phyloP scores from a whole-genome alignment of 2,888 invertebrate species.

The Brachypterus glaber region DNA sequence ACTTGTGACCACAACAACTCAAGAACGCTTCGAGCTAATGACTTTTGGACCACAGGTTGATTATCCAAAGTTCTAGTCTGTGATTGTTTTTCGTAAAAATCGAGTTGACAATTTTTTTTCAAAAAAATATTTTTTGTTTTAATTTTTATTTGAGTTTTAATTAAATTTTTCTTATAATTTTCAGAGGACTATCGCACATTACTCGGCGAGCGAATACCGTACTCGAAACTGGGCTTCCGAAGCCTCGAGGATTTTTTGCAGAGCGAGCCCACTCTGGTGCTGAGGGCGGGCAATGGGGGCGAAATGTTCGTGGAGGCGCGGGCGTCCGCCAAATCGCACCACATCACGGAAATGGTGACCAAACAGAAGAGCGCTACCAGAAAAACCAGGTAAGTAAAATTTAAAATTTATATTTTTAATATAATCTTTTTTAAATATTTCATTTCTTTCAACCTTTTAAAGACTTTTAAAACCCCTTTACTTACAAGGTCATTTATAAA shows the following conservation, averaged over 20 bases:
- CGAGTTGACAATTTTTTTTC: too few species aligned
- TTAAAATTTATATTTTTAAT: too few species aligned
- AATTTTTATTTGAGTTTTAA: background rate
- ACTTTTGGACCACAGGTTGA: too few species aligned
- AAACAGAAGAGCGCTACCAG: conserved; percentile 34
- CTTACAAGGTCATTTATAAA: too few species aligned
- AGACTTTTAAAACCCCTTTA: too few species aligned
- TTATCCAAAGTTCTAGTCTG: too few species aligned
- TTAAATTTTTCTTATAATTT: conserved; percentile 21
- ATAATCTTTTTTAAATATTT: too few species aligned
- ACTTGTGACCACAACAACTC: too few species aligned
- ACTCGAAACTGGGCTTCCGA: conserved; percentile 48
- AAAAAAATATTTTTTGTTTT: conserved; percentile 1
- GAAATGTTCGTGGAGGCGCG: conserved; percentile 50
- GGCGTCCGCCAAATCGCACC: conserved; percentile 49
- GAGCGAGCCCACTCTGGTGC: conserved; percentile 49
- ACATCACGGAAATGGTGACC: conserved; percentile 44
- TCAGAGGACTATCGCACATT: conserved; percentile 54
- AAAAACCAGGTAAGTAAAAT: conserved; percentile 18
- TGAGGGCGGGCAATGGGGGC: conserved; percentile 39
- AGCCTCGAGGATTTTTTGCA: conserved; percentile 51
- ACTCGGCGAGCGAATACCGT: conserved; percentile 57
- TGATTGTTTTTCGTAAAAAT: too few species aligned
- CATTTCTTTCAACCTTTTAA: too few species aligned
- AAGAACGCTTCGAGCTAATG: too few species aligned